Base-by-base conservation (phyloP, 35 echinoderm and acorn worm genomes). In the Stichopus chloronotus region DNA sequence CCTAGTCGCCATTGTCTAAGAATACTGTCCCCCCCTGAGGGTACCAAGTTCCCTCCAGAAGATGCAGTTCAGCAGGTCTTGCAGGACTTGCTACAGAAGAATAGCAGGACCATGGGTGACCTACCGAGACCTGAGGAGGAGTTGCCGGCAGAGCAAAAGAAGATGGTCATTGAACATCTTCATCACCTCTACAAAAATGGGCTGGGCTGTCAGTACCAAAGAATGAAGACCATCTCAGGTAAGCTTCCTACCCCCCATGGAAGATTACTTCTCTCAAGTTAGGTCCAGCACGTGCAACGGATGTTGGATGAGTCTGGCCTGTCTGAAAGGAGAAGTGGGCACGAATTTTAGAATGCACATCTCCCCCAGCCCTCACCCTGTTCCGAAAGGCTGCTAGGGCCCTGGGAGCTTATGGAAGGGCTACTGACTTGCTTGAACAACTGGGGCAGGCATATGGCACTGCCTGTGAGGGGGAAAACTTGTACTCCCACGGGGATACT, bases 221-320 rank as follows among this genome's bases (percentile, higher is more conserved):
- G 86, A 16, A 91, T 89, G 22, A n/a, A 90, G 8, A 72, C 84
- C 9, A 92, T 95, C 19, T 95, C 94, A 6, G 91, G 94, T 4
- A 92, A 88, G 57, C 13, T 12, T 0, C 90, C 94, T 10, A 16
- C 68, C 13, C 91, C 94, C 17, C 78, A 53, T 89, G 91, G 94
- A 43, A 76, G 88, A 77, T 72, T 92, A 23, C 8, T 58, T n/a
- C 92, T 56, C 53, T 63, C 74, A 57, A 92, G 91, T 7, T 95
- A 90, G 94, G 8, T 54, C n/a, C 63, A 83, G 25, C 94, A 55
- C 4, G 94, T 84, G 5, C 25, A 69, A 6, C 84, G 90, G 58
- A 78, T 92, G 91, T 43, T 89, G 2, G 90, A 71, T 1, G 90
- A 95, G 69, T 4, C 81, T 30, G 8, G 30, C 56, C 25, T 95